Percentiles rank a stretch among this genome's conserved stretches.
Conservation (phyloP, 2,113 vertebrate species). For the Sorex araneus region DNA sequence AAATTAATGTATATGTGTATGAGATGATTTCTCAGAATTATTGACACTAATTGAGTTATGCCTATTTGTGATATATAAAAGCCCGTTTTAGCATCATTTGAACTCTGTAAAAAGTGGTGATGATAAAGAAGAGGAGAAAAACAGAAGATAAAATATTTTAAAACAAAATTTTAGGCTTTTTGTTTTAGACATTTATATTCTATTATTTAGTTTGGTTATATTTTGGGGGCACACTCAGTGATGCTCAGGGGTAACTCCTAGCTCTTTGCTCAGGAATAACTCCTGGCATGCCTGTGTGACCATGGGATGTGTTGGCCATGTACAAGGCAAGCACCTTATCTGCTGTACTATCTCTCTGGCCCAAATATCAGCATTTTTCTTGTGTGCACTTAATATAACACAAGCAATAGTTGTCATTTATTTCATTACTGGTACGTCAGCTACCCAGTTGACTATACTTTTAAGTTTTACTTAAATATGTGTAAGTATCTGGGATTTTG, state of each 20-base stretch:
- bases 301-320: no score
- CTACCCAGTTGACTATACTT: slow-evolving; percentile 72
- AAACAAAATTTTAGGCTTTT: no score
- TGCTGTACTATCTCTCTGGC: no score
- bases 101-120: slow-evolving; percentile 52
- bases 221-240: no score
- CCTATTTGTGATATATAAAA: slow-evolving; percentile 62
- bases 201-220: neutral
- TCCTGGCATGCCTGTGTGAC: no score
- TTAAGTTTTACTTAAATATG: neutral
- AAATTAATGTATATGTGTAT: neutral
- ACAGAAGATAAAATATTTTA: neutral
- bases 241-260: no score
- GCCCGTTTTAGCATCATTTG: slow-evolving; percentile 40
- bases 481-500: slow-evolving; percentile 35
- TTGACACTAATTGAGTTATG: slow-evolving; percentile 43
- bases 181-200: no score
- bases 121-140: neutral
- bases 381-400: neutral
- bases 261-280: no score
- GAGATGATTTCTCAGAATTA: slow-evolving; percentile 7
- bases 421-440: slow-evolving; percentile 58
- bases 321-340: no score
- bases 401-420: slow-evolving; percentile 51
- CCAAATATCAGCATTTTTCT: neutral